These are phyloP conservation scores for Kuschelorhynchus macadamiae DNA, from an alignment of 2,888 invertebrate species.

Conservation along the genomic window DNA sequence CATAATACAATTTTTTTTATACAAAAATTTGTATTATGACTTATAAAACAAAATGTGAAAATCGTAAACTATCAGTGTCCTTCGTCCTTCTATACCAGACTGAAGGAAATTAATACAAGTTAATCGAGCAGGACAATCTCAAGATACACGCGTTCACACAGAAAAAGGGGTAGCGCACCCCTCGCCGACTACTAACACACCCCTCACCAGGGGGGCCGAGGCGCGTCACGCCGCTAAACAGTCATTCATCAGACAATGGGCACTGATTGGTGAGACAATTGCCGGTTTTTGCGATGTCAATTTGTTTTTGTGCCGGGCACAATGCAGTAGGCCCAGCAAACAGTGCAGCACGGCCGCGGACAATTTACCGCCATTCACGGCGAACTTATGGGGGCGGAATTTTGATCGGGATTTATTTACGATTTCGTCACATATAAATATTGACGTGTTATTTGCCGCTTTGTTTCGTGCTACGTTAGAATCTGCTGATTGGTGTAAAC, in stretches of 20 bases:
- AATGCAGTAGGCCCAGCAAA: slow-evolving; percentile 67
- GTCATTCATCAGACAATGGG: slow-evolving; percentile 41
- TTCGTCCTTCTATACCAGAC: no score
- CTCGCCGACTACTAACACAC: no score
- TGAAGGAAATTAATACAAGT: no score
- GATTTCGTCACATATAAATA: slow-evolving; percentile 57
- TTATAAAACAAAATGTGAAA: no score
- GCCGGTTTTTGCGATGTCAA: slow-evolving; percentile 69
- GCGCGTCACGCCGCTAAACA: slow-evolving; percentile 30
- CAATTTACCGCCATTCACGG: slow-evolving; percentile 68
- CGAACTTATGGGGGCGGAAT: slow-evolving; percentile 65
- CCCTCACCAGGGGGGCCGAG: no score
- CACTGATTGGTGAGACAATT: slow-evolving; percentile 70
- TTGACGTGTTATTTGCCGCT: slow-evolving; percentile 55
- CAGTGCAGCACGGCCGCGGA: slow-evolving; percentile 63
- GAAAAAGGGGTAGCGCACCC: no score
- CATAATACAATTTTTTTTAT: no score
- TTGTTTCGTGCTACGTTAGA: background rate
- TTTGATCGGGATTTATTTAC: slow-evolving; percentile 66
- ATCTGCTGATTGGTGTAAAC: no score
- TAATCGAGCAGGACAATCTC: no score
- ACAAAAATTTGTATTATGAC: no score
- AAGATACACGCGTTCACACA: no score
- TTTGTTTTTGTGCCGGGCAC: slow-evolving; percentile 68
- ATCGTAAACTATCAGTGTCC: no score